Base-by-base conservation (phyloP, 1,140 invertebrate genomes). In the Camponotus pennsylvanicus region DNA sequence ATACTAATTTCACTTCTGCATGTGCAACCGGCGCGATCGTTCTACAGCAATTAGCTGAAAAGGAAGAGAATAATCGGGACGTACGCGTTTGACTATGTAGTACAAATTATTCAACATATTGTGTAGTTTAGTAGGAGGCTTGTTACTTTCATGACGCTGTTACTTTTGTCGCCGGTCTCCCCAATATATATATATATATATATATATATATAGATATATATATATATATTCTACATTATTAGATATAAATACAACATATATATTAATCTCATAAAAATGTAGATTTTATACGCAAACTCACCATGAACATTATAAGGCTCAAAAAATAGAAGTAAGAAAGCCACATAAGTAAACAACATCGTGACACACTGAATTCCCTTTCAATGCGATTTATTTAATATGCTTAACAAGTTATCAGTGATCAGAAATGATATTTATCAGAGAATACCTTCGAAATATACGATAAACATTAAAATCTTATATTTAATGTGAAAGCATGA, bases 301-400 rank as follows among this genome's bases (percentile, higher is more conserved):
- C 89, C 75, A 37, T 42, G 8, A 80, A 37, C 40, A 13, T 40
- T 13, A 45, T 80, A 37, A 32, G 27, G 55, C 9, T 6, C 40
- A 32, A 87, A n/a, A 67, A 85, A n/a, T 15, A 90, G 4, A 34
- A 90, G 13, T 13, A 90, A 34, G 80, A 57, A 70, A 37, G 86
- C 21, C 32, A 79, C 55, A 8, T 42, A 9, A 21, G 32, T 63
- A 5, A 32, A 40, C 57, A 63, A 80, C 88, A 89, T 90, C 11
- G 32, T 90, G 9, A 27, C 34, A 21, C 63, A 27, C 13, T 77
- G 70, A 89, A 79, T 61, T 59, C 1, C 27, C 37, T 37, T 75
- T 66, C n/a, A 34, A 34, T 63, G n/a, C 27, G 57, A 42, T 63
- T 21, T 79, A 70, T 76, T 78, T 69, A 87, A 85, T 77, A 13